These are phyloP conservation scores for Mactromeris polynyma DNA, from an alignment of 2,888 invertebrate species.

Conservation along the genomic window DNA sequence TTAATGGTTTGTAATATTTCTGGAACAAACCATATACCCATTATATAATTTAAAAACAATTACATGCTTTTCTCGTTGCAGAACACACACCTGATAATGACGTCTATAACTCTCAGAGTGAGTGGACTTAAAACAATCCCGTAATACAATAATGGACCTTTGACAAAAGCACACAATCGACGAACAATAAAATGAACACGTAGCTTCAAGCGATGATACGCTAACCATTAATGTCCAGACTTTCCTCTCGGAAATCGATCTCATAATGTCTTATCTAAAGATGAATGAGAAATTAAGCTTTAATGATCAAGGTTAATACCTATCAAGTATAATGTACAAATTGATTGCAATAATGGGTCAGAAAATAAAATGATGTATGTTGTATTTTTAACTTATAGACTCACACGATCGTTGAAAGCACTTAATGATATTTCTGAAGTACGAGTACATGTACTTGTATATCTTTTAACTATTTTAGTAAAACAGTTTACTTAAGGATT, in stretches of 20 bases:
- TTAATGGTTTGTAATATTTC: too few relatives aligned
- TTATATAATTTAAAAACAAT: too few relatives aligned
- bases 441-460: too few relatives aligned
- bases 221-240: not conserved
- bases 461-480: too few relatives aligned
- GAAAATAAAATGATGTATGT: not conserved
- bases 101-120: not conserved
- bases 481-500: too few relatives aligned
- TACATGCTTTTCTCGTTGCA: too few relatives aligned
- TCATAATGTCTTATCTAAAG: not conserved
- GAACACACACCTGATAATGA: not conserved
- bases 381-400: not conserved
- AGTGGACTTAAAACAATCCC: not conserved
- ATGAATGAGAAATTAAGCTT: not conserved
- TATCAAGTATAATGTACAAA: not conserved
- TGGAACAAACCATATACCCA: too few relatives aligned
- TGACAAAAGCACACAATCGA: not conserved
- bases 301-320: not conserved
- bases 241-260: not conserved
- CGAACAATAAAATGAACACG: not conserved
- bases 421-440: too few relatives aligned
- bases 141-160: conserved; percentile 7
- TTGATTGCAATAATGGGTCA: not conserved
- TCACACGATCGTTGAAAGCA: too few relatives aligned
- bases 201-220: not conserved